These are phyloP conservation scores for Anarhynchus alexandrinus DNA, from an alignment of 2,113 vertebrate genomes.

Conservation along the genomic window DNA sequence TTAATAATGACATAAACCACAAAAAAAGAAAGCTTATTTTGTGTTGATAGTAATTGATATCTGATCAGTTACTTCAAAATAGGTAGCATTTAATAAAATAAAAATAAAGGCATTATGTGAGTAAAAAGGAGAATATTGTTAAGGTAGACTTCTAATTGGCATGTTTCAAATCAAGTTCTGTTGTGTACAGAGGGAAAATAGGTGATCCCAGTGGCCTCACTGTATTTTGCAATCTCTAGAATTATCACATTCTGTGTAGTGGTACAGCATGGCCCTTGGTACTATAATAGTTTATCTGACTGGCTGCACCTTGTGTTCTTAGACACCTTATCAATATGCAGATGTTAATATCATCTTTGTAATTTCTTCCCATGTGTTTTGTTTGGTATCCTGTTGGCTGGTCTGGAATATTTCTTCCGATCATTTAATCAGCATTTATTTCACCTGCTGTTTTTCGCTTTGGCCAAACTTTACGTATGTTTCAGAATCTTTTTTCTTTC, in stretches of 20 bases:
- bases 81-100: background rate
- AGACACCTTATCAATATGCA: background rate
- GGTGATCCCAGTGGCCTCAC: background rate
- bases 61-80: background rate
- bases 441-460: background rate
- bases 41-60: background rate
- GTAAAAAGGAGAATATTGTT: background rate
- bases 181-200: too few species aligned
- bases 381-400: background rate
- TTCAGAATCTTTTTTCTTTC: background rate
- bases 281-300: background rate
- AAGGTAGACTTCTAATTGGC: background rate
- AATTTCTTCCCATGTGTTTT: background rate
- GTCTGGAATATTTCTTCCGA: background rate
- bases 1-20: background rate
- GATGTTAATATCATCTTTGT: background rate
- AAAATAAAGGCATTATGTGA: background rate
- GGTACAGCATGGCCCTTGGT: background rate
- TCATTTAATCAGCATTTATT: background rate
- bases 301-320: background rate
- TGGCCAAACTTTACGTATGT: background rate
- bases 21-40: background rate
- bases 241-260: background rate
- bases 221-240: background rate
- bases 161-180: background rate